Percentiles rank a stretch among this genome's conserved stretches.
Evolutionary conservation across 2,113 vertebrate genomes (phyloP).

Genomic region (Mustelus asterias): DNA sequence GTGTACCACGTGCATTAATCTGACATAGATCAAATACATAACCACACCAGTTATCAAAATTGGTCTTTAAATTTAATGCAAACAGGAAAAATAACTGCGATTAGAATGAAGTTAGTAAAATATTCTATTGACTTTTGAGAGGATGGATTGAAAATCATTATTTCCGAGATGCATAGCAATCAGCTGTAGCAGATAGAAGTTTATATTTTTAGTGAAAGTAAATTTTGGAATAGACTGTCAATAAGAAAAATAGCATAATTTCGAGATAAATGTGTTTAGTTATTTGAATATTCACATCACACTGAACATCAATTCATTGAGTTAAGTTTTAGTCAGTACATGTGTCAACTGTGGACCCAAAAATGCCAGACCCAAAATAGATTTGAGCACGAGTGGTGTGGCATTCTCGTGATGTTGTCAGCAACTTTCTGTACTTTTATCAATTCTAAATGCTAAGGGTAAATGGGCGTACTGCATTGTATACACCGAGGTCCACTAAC

Average conservation of each 20-base stretch:
- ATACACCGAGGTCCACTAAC: not conserved
- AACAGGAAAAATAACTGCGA: not conserved
- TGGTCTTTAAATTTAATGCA: not conserved
- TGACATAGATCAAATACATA: not conserved
- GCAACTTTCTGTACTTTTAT: not conserved
- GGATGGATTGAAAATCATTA: not conserved
- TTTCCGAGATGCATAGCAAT: not conserved
- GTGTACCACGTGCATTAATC: not conserved
- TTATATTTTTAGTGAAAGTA: not conserved
- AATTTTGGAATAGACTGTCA: not conserved
- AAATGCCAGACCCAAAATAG: not conserved
- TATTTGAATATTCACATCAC: not conserved
- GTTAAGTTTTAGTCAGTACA: not conserved
- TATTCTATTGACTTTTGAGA: not conserved
- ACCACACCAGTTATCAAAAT: not conserved
- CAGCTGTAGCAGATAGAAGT: not conserved
- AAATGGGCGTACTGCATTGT: not conserved
- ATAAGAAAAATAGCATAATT: not conserved
- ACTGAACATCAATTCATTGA: not conserved
- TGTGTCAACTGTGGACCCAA: not conserved
- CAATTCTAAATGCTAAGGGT: not conserved
- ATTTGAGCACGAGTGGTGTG: not conserved
- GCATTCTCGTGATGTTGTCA: not conserved
- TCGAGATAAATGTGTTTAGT: not conserved
- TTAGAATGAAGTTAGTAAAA: not conserved